Percentiles rank a stretch among this genome's conserved stretches.
Evolutionary conservation across 2,888 invertebrate species (phyloP).

Genomic region (Cabera pusaria): DNA sequence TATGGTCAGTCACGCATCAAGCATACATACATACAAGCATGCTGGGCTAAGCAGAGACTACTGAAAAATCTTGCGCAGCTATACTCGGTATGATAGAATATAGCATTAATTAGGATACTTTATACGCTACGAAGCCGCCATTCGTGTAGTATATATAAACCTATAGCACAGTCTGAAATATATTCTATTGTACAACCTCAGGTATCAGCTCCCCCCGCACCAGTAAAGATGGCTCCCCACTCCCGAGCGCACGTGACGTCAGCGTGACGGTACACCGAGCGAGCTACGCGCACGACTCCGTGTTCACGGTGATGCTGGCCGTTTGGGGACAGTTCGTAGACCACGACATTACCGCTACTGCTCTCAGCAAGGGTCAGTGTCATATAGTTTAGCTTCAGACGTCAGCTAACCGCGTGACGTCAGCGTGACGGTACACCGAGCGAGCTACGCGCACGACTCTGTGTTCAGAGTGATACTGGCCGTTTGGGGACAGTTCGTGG

Average conservation of each 20-base stretch:
- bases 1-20: too few relatives aligned
- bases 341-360: constrained; percentile 94
- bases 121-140: too few relatives aligned
- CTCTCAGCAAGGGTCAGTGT: constrained; percentile 85
- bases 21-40: too few relatives aligned
- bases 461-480: constrained; percentile 92
- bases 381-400: too few relatives aligned
- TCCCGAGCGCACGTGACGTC: constrained; percentile 90
- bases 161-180: too few relatives aligned
- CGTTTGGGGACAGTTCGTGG: constrained; percentile 94
- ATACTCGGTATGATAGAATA: too few relatives aligned
- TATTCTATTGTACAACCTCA: too few relatives aligned
- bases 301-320: constrained; percentile 92
- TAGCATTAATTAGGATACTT: too few relatives aligned
- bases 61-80: too few relatives aligned
- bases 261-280: constrained; percentile 89
- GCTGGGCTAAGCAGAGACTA: too few relatives aligned
- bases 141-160: too few relatives aligned
- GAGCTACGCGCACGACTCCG: constrained; percentile 87
- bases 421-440: constrained; percentile 88
- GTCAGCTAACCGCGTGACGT: constrained; percentile 90
- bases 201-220: constrained; percentile 86
- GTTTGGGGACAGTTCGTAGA: constrained; percentile 95
- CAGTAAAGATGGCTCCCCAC: constrained; percentile 69
- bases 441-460: constrained; percentile 88